Percentiles rank a stretch among this genome's conserved stretches.
phyloP scores from a whole-genome alignment of 64 coral and sea anemone genomes.

The Pocillopora verrucosa region DNA sequence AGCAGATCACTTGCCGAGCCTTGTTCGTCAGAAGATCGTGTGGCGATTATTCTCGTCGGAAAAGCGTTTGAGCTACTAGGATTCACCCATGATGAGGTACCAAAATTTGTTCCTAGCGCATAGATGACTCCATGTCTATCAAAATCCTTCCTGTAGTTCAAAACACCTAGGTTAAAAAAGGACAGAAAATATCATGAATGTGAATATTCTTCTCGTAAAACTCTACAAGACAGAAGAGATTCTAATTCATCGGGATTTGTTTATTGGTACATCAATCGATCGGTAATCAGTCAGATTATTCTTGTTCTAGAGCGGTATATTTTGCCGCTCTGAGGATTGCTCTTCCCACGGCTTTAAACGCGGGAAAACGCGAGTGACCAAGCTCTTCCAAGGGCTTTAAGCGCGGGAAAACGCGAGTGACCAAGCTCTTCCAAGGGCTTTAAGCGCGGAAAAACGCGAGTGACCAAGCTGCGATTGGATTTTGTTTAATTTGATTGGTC shows the following conservation, averaged over 20 bases:
- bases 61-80: constrained; percentile 32
- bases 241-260: too few species aligned
- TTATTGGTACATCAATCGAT: too few species aligned
- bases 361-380: too few species aligned
- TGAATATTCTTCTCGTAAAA: too few species aligned
- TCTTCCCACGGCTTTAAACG: too few species aligned
- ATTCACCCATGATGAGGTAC: constrained; percentile 59
- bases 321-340: too few species aligned
- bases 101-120: constrained; percentile 72
- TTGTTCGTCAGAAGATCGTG: constrained; percentile 59
- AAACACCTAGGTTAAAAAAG: constrained; percentile 55
- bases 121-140: constrained; percentile 78
- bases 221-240: too few species aligned
- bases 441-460: not conserved
- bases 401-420: not conserved
- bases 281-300: too few species aligned
- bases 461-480: too few species aligned
- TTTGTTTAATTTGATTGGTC: too few species aligned
- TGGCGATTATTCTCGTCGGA: constrained; percentile 34
- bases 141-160: constrained; percentile 83
- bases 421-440: too few species aligned
- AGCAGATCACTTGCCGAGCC: constrained; percentile 64
- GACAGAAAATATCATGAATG: not conserved
- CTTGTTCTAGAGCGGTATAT: too few species aligned
- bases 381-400: not conserved